These are phyloP conservation scores for Gymnoscopelus microlampas DNA, from an alignment of 2,797 vertebrate species.

Conservation along the genomic window DNA sequence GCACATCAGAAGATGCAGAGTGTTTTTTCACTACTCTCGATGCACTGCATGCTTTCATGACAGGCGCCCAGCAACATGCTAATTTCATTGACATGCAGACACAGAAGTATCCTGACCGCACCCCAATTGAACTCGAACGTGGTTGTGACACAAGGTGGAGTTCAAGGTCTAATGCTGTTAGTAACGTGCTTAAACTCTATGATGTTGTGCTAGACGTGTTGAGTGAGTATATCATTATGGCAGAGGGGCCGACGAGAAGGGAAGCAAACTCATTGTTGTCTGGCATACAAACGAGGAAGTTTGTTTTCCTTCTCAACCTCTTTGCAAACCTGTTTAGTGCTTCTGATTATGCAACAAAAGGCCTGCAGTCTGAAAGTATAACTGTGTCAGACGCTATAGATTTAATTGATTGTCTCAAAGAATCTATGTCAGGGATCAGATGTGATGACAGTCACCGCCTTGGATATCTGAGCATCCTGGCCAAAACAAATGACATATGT, in stretches of 20 bases:
- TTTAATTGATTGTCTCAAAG: slow-evolving; percentile 5
- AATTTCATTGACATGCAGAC: background rate
- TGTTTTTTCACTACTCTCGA: slow-evolving; percentile 2
- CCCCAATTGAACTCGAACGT: slow-evolving; percentile 1
- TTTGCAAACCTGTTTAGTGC: slow-evolving; percentile 3
- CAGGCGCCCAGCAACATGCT: background rate
- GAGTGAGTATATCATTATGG: background rate
- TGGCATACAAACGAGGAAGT: too few relatives aligned
- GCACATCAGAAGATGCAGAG: background rate
- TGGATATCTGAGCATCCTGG: background rate
- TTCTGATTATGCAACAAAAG: slow-evolving; percentile 1
- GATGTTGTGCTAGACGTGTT: background rate
- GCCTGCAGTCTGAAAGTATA: slow-evolving; percentile 6
- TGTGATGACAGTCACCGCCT: background rate
- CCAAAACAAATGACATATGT: background rate
- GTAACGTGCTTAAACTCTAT: slow-evolving; percentile 5
- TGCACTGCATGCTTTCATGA: background rate
- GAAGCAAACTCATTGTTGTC: background rate
- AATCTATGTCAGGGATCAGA: background rate
- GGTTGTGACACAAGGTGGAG: slow-evolving; percentile 9
- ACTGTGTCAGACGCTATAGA: slow-evolving; percentile 10
- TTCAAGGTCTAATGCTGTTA: too few relatives aligned
- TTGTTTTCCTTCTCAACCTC: background rate
- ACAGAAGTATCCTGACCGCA: background rate
- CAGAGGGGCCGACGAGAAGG: background rate